Conservation (phyloP, 2,797 vertebrate species). For the Geotrypetes seraphini region DNA sequence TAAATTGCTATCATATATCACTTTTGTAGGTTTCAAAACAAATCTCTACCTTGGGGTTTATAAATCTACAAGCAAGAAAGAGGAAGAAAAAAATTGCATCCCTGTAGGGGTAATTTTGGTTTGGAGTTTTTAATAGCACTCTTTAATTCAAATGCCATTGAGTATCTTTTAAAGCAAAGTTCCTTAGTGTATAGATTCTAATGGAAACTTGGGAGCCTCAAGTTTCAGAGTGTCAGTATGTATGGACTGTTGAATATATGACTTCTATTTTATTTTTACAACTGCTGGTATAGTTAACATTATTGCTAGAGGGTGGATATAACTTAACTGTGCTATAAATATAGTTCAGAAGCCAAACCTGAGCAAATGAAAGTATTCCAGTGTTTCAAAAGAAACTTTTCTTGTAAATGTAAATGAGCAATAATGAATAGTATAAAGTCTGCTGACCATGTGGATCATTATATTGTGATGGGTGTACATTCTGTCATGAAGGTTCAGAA, state of each 20-base stretch:
- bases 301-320: not conserved
- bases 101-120: not conserved
- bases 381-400: too few relatives aligned
- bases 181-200: not conserved
- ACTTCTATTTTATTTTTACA: conserved; percentile 5
- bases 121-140: not conserved
- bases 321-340: not conserved
- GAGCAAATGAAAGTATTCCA: not conserved
- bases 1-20: not conserved
- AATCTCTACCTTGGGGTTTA: not conserved
- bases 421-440: not conserved
- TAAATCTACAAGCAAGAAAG: not conserved
- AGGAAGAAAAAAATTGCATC: not conserved
- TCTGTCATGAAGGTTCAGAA: too few relatives aligned
- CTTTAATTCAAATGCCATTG: conserved; percentile 1
- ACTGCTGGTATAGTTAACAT: not conserved
- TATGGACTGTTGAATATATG: not conserved
- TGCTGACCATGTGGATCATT: not conserved
- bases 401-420: not conserved
- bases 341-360: not conserved
- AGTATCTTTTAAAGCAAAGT: not conserved
- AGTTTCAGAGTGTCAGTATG: not conserved
- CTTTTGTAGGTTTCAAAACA: conserved; percentile 15
- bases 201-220: not conserved
- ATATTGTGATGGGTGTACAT: too few relatives aligned